phyloP scores from a whole-genome alignment of 2,888 invertebrate genomes.

The Ptychoptera contaminata region DNA sequence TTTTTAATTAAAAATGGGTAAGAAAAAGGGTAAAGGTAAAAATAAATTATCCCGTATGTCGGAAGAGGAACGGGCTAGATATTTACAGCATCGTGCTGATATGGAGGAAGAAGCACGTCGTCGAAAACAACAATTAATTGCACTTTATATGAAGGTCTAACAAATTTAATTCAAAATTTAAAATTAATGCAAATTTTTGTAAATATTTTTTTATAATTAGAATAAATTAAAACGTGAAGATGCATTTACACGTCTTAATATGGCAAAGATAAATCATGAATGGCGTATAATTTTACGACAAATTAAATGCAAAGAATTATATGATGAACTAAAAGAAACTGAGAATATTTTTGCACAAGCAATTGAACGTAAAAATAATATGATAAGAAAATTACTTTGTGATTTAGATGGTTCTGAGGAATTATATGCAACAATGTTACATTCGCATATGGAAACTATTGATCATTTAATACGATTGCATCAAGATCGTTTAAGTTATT shows the following conservation, averaged over 20 bases:
- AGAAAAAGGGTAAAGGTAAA: slow-evolving; percentile 53
- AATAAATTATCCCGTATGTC: slow-evolving; percentile 70
- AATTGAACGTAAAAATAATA: slow-evolving; percentile 49
- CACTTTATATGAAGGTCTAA: slow-evolving; percentile 62
- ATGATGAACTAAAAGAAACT: slow-evolving; percentile 46
- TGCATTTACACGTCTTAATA: slow-evolving; percentile 57
- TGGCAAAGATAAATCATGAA: slow-evolving; percentile 71
- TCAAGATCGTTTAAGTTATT: slow-evolving; percentile 33
- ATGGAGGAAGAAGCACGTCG: slow-evolving; percentile 65
- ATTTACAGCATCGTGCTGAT: slow-evolving; percentile 67
- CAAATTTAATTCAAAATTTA: neutral
- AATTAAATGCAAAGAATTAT: slow-evolving; percentile 60
- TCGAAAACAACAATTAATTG: slow-evolving; percentile 63
- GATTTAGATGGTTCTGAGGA: slow-evolving; percentile 56
- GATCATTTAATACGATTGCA: slow-evolving; percentile 40
- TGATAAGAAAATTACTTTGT: slow-evolving; percentile 43
- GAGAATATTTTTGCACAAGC: slow-evolving; percentile 28
- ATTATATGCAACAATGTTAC: slow-evolving; percentile 55
- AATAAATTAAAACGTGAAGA: slow-evolving; percentile 73
- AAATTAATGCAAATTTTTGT: neutral
- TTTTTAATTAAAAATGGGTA: slow-evolving; percentile 27
- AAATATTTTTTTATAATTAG: slow-evolving; percentile 29
- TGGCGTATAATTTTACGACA: slow-evolving; percentile 65
- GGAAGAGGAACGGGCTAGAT: slow-evolving; percentile 66
- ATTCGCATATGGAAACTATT: slow-evolving; percentile 54